Conservation (phyloP, 2,797 vertebrate species). For the Halcyon chelicuti region DNA sequence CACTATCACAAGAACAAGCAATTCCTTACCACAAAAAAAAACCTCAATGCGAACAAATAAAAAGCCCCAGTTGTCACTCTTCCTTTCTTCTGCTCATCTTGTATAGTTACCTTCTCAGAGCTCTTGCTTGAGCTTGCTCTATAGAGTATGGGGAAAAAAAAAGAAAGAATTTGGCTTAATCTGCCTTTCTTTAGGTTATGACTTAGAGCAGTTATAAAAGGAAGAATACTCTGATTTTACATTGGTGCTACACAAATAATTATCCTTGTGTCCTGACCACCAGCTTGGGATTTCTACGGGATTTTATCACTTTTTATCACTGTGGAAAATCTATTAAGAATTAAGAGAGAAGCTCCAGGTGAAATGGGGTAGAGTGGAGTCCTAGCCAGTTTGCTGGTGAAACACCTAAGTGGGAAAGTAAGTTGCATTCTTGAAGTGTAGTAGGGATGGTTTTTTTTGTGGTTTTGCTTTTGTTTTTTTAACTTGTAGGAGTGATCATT, state of each 20-base stretch:
- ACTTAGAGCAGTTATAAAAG: neutral
- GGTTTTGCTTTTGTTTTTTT: neutral
- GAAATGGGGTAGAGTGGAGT: neutral
- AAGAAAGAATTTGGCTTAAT: neutral
- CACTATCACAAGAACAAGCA: conserved; percentile 34
- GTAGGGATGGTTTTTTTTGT: neutral
- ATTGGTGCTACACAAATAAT: neutral
- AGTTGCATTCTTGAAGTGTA: neutral
- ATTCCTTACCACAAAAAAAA: neutral
- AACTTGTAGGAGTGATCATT: neutral
- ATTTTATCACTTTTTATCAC: neutral
- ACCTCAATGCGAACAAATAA: neutral
- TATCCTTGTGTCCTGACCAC: neutral
- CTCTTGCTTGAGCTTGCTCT: neutral
- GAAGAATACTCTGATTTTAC: neutral
- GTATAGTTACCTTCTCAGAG: neutral
- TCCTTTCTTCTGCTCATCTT: neutral
- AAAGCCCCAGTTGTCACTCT: neutral
- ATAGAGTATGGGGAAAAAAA: neutral
- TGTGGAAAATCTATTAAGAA: neutral
- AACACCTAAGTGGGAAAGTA: neutral
- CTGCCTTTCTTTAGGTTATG: neutral
- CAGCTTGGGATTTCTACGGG: neutral
- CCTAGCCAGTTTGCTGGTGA: neutral
- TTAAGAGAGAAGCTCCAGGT: neutral